These are phyloP conservation scores for Enteromius treurensis DNA, from an alignment of 2,797 vertebrate genomes.

Conservation along the genomic window DNA sequence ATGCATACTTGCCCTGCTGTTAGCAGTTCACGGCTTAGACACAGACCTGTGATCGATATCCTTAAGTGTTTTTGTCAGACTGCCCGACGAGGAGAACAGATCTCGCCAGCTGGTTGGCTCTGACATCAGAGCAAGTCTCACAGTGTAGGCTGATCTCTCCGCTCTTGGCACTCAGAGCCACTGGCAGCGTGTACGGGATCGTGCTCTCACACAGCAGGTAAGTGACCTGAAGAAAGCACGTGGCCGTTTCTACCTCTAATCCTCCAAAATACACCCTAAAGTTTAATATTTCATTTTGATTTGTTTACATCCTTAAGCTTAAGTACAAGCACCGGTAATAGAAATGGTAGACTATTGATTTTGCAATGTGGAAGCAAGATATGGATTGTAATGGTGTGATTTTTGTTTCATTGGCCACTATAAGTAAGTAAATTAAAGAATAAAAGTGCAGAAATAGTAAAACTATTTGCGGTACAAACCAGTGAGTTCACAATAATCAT, in stretches of 20 bases:
- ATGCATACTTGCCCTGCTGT: neutral
- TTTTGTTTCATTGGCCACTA: neutral
- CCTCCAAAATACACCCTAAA: neutral
- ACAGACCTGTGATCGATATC: constrained; percentile 19
- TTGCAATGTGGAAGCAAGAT: neutral
- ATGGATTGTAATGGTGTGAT: neutral
- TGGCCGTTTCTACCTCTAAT: neutral
- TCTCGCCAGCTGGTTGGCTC: constrained; percentile 34
- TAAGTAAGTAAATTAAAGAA: neutral
- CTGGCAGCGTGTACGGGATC: constrained; percentile 1
- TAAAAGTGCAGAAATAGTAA: neutral
- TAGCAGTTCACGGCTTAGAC: constrained; percentile 10
- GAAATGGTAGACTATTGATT: neutral
- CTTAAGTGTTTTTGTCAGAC: constrained; percentile 32
- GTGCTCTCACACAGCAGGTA: neutral
- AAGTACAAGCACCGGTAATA: neutral
- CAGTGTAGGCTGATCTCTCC: neutral
- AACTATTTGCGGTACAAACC: neutral
- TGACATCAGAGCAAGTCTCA: constrained; percentile 6
- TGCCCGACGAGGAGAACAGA: constrained; percentile 27
- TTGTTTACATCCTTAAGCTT: constrained; percentile 1
- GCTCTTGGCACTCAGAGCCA: neutral
- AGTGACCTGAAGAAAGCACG: constrained; percentile 10
- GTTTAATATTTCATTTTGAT: neutral
- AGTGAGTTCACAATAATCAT: neutral